phyloP scores from a whole-genome alignment of 2,797 vertebrate genomes.

The Odontamblyopus rebecca region DNA sequence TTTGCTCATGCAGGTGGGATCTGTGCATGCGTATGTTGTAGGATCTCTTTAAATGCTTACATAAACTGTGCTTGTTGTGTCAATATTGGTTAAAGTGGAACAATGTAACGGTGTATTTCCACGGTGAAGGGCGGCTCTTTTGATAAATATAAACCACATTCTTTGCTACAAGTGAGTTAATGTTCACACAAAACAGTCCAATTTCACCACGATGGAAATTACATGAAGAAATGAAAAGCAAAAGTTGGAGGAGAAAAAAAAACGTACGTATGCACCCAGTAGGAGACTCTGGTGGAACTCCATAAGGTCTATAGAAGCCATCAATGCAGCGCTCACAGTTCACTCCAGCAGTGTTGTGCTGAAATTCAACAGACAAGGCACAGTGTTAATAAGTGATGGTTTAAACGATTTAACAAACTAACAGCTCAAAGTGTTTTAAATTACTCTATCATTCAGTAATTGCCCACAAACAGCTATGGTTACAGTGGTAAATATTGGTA shows the following conservation, averaged over 20 bases:
- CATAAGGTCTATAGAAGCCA: constrained; percentile 84
- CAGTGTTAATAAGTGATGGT: neutral
- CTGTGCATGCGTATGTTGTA: neutral
- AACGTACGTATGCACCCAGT: constrained; percentile 86
- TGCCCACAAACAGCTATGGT: too few relatives aligned
- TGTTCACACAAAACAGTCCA: neutral
- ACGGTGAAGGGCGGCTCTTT: neutral
- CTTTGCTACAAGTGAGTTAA: neutral
- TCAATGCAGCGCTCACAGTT: constrained; percentile 89
- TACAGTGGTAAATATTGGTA: too few relatives aligned
- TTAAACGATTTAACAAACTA: neutral
- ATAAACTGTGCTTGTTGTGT: constrained; percentile 2
- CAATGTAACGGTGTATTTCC: constrained; percentile 5
- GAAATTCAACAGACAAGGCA: neutral
- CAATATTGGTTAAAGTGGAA: neutral
- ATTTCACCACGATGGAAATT: neutral
- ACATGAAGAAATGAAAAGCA: neutral
- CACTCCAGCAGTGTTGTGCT: constrained; percentile 93
- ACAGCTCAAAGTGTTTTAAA: neutral
- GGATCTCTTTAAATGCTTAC: neutral
- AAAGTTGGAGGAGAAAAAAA: neutral
- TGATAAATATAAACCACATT: neutral
- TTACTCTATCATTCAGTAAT: too few relatives aligned
- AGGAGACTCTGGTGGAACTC: constrained; percentile 72
- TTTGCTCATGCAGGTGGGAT: neutral